phyloP scores from a whole-genome alignment of 2,797 vertebrate species.

The Nannoperca obscura region DNA sequence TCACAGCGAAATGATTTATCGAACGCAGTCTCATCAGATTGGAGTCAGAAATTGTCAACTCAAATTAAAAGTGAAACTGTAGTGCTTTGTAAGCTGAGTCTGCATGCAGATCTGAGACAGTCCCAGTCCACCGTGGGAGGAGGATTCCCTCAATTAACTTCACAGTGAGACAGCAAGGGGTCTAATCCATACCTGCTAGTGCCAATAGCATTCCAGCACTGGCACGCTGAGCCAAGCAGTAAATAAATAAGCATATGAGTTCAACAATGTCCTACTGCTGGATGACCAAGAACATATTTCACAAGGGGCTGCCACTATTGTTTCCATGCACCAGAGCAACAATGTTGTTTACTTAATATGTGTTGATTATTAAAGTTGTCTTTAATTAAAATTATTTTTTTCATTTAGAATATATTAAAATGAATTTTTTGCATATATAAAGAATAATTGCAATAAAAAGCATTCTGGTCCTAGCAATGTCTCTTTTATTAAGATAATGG shows the following conservation, averaged over 20 bases:
- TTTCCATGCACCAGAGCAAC: slow-evolving; percentile 19
- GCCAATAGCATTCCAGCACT: slow-evolving; percentile 53
- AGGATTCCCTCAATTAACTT: slow-evolving; percentile 81
- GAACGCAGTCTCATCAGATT: slow-evolving; percentile 59
- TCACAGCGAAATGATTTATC: slow-evolving; percentile 71
- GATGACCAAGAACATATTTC: slow-evolving; percentile 37
- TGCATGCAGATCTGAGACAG: slow-evolving; percentile 57
- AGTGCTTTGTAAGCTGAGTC: slow-evolving; percentile 46
- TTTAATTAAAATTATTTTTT: slow-evolving; percentile 45
- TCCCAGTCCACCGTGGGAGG: slow-evolving; percentile 59
- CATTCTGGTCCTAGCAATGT: slow-evolving; percentile 7
- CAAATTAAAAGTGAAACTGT: slow-evolving; percentile 66
- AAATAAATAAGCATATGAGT: slow-evolving; percentile 66
- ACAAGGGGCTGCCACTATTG: slow-evolving; percentile 21
- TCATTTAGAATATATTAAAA: slow-evolving; percentile 42
- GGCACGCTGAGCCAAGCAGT: slow-evolving; percentile 53
- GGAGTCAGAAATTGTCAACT: slow-evolving; percentile 52
- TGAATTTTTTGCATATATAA: slow-evolving; percentile 22
- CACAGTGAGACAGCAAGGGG: slow-evolving; percentile 72
- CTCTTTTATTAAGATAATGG: slow-evolving; percentile 43
- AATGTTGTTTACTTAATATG: slow-evolving; percentile 20
- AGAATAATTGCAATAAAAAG: slow-evolving; percentile 30
- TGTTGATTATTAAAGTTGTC: slow-evolving; percentile 36
- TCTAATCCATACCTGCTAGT: slow-evolving; percentile 78
- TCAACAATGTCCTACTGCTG: slow-evolving; percentile 37